phyloP scores from a whole-genome alignment of 2,113 vertebrate genomes.

The Empidonax traillii region DNA sequence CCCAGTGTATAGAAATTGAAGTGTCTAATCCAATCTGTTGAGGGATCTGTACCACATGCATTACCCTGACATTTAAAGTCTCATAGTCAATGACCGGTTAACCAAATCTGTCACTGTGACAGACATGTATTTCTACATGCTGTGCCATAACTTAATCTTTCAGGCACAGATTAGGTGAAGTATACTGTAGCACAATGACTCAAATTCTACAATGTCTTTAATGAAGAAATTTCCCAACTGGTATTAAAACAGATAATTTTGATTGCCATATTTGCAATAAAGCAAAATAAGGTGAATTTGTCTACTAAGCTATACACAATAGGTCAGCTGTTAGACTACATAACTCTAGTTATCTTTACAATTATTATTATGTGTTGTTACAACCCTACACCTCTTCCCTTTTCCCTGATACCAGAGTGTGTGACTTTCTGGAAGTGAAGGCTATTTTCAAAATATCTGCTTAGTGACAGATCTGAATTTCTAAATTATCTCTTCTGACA shows the following conservation, averaged over 20 bases:
- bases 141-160: constrained; percentile 36
- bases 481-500: constrained; percentile 50
- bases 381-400: background rate
- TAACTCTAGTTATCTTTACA: background rate
- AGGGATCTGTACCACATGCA: constrained; percentile 36
- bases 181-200: background rate
- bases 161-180: background rate
- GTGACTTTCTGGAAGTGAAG: constrained; percentile 49
- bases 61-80: constrained; percentile 49
- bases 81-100: constrained; percentile 39
- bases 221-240: background rate
- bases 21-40: constrained; percentile 46
- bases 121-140: constrained; percentile 28
- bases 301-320: background rate
- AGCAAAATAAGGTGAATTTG: background rate
- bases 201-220: background rate
- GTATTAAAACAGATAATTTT: background rate
- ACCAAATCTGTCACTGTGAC: constrained; percentile 51
- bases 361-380: constrained; percentile 46
- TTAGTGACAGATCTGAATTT: constrained; percentile 34
- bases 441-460: constrained; percentile 58
- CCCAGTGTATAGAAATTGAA: constrained; percentile 6
- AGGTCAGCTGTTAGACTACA: constrained; percentile 8
- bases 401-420: background rate
- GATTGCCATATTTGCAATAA: constrained; percentile 17